phyloP scores from a whole-genome alignment of 2,888 invertebrate genomes.

The Oscheius sp. region DNA sequence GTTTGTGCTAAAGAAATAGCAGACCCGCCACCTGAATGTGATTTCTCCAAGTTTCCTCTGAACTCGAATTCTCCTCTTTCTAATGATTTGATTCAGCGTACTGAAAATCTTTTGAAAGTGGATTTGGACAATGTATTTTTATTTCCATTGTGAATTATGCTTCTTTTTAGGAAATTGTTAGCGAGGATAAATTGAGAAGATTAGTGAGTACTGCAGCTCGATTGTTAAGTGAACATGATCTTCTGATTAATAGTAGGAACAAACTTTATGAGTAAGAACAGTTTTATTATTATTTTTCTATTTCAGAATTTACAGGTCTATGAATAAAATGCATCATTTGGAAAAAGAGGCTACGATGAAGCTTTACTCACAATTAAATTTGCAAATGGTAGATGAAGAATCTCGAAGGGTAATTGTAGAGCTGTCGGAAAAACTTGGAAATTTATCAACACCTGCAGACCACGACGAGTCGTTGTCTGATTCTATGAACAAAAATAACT shows the following conservation, averaged over 20 bases:
- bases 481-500: background rate
- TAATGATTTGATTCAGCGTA: background rate
- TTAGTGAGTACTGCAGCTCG: constrained; percentile 18
- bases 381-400: constrained; percentile 4
- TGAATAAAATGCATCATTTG: constrained; percentile 31
- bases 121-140: background rate
- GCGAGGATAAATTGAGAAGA: background rate
- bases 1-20: background rate
- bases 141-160: background rate
- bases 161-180: background rate
- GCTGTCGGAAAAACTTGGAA: constrained; percentile 3
- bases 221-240: constrained; percentile 30
- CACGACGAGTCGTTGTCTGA: background rate
- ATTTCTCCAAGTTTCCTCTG: background rate
- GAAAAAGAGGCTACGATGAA: constrained; percentile 20
- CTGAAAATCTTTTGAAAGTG: background rate
- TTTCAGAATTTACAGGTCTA: background rate
- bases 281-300: background rate
- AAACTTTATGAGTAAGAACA: constrained; percentile 22
- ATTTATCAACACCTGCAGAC: background rate
- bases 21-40: background rate
- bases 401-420: background rate
- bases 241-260: constrained; percentile 17
- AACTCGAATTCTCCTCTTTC: background rate
- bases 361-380: constrained; percentile 7